These are phyloP conservation scores for Yponomeuta evonymella DNA, from an alignment of 2,888 invertebrate genomes.

Conservation along the genomic window DNA sequence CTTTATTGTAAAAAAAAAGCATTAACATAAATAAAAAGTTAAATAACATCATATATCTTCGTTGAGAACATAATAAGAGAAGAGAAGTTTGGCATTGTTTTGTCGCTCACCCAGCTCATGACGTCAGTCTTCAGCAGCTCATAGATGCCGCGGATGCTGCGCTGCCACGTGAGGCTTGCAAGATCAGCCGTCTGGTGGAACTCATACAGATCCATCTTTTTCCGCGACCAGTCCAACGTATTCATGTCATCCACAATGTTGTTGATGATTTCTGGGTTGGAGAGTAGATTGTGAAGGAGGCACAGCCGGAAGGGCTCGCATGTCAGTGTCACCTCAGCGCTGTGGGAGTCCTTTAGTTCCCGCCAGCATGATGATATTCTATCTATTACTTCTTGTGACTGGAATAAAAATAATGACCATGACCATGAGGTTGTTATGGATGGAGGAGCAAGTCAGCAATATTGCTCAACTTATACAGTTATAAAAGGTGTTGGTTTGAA, in stretches of 20 bases:
- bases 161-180: slow-evolving; percentile 70
- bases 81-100: not conserved
- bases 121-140: slow-evolving; percentile 80
- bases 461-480: no score
- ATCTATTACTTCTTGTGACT: slow-evolving; percentile 58
- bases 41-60: no score
- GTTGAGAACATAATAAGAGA: not conserved
- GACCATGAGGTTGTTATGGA: no score
- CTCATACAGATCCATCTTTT: slow-evolving; percentile 92
- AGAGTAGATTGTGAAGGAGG: slow-evolving; percentile 78
- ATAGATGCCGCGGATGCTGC: slow-evolving; percentile 78
- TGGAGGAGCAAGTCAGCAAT: no score
- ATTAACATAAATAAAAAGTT: no score
- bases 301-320: slow-evolving; percentile 81
- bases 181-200: slow-evolving; percentile 89
- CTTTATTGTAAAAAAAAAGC: no score
- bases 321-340: slow-evolving; percentile 69
- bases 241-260: slow-evolving; percentile 81
- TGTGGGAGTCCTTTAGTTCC: slow-evolving; percentile 48
- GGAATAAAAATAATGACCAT: slow-evolving; percentile 25
- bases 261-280: slow-evolving; percentile 73
- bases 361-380: slow-evolving; percentile 66
- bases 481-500: no score
- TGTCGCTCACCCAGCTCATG: slow-evolving; percentile 77
- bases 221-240: slow-evolving; percentile 81